These are phyloP conservation scores for Lithophane socia DNA, from an alignment of 2,888 invertebrate species.

Conservation along the genomic window DNA sequence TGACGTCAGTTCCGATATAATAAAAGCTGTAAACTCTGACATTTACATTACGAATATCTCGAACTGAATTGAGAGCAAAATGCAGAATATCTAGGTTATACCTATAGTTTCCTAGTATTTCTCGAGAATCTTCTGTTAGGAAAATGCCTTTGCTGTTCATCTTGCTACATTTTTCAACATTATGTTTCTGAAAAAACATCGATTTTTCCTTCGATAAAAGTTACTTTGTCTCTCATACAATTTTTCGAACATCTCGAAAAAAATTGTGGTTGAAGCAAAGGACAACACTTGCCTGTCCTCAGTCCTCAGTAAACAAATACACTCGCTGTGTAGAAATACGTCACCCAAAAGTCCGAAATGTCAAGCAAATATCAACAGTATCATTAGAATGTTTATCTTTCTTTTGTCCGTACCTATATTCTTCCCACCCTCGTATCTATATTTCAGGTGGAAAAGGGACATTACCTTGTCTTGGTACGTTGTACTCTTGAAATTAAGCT, in stretches of 20 bases:
- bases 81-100: slow-evolving; percentile 4
- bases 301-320: slow-evolving; percentile 20
- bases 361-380: slow-evolving; percentile 37
- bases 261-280: slow-evolving; percentile 8
- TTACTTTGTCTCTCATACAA: not conserved
- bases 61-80: slow-evolving; percentile 23
- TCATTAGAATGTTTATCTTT: slow-evolving; percentile 27
- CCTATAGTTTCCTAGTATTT: not conserved
- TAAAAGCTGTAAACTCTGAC: slow-evolving; percentile 19
- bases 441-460: slow-evolving; percentile 44
- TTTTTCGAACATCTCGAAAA: not conserved
- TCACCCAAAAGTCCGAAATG: slow-evolving; percentile 29
- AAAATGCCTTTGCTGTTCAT: not conserved
- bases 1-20: slow-evolving; percentile 40
- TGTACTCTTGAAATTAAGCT: slow-evolving; percentile 53
- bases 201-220: not conserved
- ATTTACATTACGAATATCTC: slow-evolving; percentile 25
- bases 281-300: slow-evolving; percentile 6
- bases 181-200: no score
- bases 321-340: not conserved
- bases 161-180: not conserved
- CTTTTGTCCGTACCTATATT: slow-evolving; percentile 14
- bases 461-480: slow-evolving; percentile 42
- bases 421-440: slow-evolving; percentile 31
- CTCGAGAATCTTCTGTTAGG: not conserved